Evolutionary conservation across 2,888 invertebrate genomes (phyloP), one percentile per base, ranked within the genome.

Genomic region (Boloria euphrosyne): DNA sequence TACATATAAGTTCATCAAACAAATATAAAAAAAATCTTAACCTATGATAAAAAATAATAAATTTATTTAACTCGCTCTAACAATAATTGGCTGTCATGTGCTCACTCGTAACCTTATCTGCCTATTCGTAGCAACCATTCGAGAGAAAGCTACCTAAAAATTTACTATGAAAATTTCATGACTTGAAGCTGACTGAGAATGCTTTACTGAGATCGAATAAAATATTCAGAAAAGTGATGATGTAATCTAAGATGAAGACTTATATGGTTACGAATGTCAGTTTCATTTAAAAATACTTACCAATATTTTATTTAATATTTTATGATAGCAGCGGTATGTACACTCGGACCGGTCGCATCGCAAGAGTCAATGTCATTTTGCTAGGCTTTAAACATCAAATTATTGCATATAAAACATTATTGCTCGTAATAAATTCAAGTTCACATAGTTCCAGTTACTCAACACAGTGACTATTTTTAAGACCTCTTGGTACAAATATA

Each of bases 101-200:
- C 17, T 65, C 46, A 64, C 61, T 61, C 55, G 38, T 49, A 53
- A 38, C 55, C 51, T 27, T 55, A 57, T 17, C 52, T 53, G 49
- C 38, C 52, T 47, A 47, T 22, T 49, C 27, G 58, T 68, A 68
- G 65, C 68, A 68, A 62, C 64, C 67, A 62, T 69, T 69, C 69
- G 62, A 65, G 61, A 62, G 61, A 62, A 62, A 65, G 65, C 68
- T 68, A 68, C 68, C 65, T 53, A 49, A 58, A 53, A 17, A 49
- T 47, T 38, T 52, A 17, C 59, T 22, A 47, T 31, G 22, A 67
- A 65, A 52, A 44, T 7, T 53, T 27, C 22, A 62, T 47, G 31
- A 22, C 27, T 46, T 44, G 46, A 51, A 46, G 52, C 22, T 43
- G 53, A 58, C 59, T 44, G 53, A 46, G 61, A 63, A 66, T 61